Conservation (phyloP, 2,797 vertebrate genomes). For the Galagoides demidoff region DNA sequence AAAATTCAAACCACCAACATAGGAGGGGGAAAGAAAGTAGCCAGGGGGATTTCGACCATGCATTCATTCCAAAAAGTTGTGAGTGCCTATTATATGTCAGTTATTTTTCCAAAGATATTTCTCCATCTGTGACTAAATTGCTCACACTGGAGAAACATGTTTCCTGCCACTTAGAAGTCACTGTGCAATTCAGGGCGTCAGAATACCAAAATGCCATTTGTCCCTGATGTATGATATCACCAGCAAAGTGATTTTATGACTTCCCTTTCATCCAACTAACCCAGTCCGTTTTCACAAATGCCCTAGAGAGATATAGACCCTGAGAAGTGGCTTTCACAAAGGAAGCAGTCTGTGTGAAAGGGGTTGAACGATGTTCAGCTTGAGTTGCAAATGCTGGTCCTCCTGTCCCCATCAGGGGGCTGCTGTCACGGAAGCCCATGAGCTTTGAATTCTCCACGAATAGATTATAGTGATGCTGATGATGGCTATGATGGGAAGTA, state of each 20-base stretch:
- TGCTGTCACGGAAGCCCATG: too few species aligned
- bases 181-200: not conserved
- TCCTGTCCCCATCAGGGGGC: not conserved
- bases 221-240: not conserved
- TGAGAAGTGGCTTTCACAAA: not conserved
- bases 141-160: slow-evolving; percentile 33
- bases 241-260: slow-evolving; percentile 47
- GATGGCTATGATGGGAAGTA: not conserved
- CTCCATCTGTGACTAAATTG: slow-evolving; percentile 52
- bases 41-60: slow-evolving; percentile 31
- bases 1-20: slow-evolving; percentile 71
- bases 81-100: slow-evolving; percentile 48
- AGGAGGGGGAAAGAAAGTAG: slow-evolving; percentile 37
- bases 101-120: slow-evolving; percentile 57
- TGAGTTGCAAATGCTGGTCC: not conserved
- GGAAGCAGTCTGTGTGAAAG: not conserved
- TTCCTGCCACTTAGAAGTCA: slow-evolving; percentile 63
- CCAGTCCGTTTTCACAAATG: not conserved
- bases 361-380: not conserved
- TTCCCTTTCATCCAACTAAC: slow-evolving; percentile 36
- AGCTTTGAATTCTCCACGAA: not conserved
- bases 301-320: not conserved
- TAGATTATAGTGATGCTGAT: not conserved
- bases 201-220: not conserved
- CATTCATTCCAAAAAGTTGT: slow-evolving; percentile 48